Evolutionary conservation across 2,797 vertebrate species (phyloP), one percentile per base, ranked within the genome.

Genomic region (Micropoecilia bifurca): DNA sequence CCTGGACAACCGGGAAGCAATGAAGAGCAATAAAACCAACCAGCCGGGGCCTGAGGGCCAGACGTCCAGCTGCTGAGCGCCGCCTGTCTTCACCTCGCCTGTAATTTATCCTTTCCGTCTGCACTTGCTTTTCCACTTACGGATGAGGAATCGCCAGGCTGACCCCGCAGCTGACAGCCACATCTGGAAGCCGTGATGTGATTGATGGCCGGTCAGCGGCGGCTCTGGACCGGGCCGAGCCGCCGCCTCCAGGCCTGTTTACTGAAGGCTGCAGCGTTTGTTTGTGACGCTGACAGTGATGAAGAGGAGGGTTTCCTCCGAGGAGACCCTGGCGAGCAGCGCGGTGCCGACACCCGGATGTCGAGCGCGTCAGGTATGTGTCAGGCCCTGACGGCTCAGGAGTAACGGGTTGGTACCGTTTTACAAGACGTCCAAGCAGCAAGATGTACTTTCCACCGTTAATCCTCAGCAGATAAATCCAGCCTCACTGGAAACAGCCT

Each of bases 101-200:
- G 83, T 94, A 93, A 96, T 96, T 96, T 95, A 95, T 95, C 92
- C 93, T 91, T 93, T 86, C 89, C 94, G 92, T 94, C 93, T 92
- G 91, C 89, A 88, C 94, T 96, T 96, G 95, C 91, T 96, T 95
- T 96, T 96, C 94, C 95, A 93, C 95, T 96, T 95, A 96, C 86
- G 85, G 88, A 91, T 87, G 84, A 93, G 91, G 92, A 95, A 95
- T 94, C 89, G 80, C 90, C 87, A 87, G 83, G 91, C 93, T 90
- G 87, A 92, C 91, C 89, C 90, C 82, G 74, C 91, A 89, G 90
- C 93, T 89, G 90, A 91, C 91, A 95, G 91, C 89, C 91, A 92
- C 95, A 93, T 94, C 89, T 94, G 94, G 92, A 95, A 95, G 89
- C 57, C 4, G 13, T 30, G 68, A 2, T 7, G 85, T 96, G 95